These are phyloP conservation scores for Drosophila bifasciata DNA, from an alignment of 1,140 invertebrate genomes.

Conservation along the genomic window DNA sequence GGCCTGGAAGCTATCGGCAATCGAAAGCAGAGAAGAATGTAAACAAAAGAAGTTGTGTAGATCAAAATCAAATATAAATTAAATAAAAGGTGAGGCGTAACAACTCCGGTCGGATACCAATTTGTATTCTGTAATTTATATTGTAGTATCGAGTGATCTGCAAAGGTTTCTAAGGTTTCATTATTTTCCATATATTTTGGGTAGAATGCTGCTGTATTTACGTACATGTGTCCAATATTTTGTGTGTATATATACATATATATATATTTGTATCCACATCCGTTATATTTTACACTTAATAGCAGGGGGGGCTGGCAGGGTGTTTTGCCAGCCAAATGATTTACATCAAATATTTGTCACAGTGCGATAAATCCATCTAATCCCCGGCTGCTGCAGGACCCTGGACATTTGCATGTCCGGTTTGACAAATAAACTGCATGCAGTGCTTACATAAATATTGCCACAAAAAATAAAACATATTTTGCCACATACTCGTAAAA, in stretches of 20 bases:
- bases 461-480: slow-evolving; percentile 55
- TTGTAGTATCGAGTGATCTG: too few relatives aligned
- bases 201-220: too few relatives aligned
- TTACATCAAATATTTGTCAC: slow-evolving; percentile 55
- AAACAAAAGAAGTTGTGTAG: not conserved
- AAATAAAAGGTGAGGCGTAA: too few relatives aligned
- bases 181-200: too few relatives aligned
- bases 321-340: slow-evolving; percentile 31
- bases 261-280: slow-evolving; percentile 27
- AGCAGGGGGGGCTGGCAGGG: not conserved
- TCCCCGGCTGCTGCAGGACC: slow-evolving; percentile 44
- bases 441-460: slow-evolving; percentile 70
- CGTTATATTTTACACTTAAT: slow-evolving; percentile 24
- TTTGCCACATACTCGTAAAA: slow-evolving; percentile 37
- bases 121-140: too few relatives aligned
- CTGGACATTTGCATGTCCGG: slow-evolving; percentile 58
- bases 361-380: slow-evolving; percentile 74
- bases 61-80: too few relatives aligned
- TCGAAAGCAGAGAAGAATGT: not conserved
- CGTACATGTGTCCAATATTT: too few relatives aligned
- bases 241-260: slow-evolving; percentile 27
- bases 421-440: slow-evolving; percentile 75
- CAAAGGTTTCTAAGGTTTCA: not conserved
- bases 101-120: too few relatives aligned
- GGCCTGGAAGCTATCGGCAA: too few relatives aligned